A percentile compares a stretch with the other conserved stretches of the same genome.
Conservation (phyloP, 2,888 invertebrate genomes). For the Eutolmus rufibarbis region DNA sequence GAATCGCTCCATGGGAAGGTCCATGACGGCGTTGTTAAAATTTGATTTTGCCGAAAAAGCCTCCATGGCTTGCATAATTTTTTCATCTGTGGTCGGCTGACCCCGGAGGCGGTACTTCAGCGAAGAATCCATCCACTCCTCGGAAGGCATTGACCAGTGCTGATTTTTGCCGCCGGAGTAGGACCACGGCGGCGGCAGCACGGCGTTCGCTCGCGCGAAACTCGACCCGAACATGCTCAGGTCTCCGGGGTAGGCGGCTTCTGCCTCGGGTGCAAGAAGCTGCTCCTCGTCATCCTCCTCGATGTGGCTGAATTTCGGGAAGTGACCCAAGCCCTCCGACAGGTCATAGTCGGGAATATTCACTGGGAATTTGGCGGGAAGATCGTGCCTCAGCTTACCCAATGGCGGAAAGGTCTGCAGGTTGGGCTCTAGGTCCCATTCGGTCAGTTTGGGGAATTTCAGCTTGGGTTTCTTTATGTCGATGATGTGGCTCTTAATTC, state of each 20-base stretch:
- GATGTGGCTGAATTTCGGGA: constrained; percentile 1
- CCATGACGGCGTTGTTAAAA: background rate
- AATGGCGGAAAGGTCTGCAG: background rate
- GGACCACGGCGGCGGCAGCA: background rate
- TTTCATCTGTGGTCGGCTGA: background rate
- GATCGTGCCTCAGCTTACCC: background rate
- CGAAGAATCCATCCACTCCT: background rate
- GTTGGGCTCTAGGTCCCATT: background rate
- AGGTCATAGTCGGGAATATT: background rate
- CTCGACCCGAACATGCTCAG: background rate
- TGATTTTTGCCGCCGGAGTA: background rate
- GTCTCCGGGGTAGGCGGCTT: background rate
- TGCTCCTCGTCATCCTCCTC: constrained; percentile 27
- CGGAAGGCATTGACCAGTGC: background rate
- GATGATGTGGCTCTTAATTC: constrained; percentile 5
- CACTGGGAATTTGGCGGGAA: background rate
- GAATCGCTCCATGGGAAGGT: background rate
- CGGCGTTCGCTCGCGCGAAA: background rate
- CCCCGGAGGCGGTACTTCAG: background rate
- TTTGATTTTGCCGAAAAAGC: background rate
- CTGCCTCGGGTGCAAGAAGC: background rate
- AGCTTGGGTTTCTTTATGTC: constrained; percentile 6
- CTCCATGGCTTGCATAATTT: constrained; percentile 9
- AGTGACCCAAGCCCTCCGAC: background rate
- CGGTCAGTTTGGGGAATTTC: background rate